Evolutionary conservation across 1,140 invertebrate genomes (phyloP), one percentile per base, ranked within the genome.

Genomic region (Trissolcus basalis): DNA sequence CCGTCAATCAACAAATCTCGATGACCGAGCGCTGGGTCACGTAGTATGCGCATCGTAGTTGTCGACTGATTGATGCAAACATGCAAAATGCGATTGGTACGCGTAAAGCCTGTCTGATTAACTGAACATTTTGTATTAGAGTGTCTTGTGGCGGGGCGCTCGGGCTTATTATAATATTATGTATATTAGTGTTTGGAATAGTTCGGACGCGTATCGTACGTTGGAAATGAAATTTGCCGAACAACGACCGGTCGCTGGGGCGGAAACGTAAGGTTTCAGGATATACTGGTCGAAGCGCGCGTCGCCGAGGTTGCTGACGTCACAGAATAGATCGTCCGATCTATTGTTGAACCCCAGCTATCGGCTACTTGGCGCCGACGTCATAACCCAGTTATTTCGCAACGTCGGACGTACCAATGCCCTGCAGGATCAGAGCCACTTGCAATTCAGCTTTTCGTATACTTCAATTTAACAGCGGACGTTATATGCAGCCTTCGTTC

Each of bases 321-420:
- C 77, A 79, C 58, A 61, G 68, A 64, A 79, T 79, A 79, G 77
- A 79, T 79, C 60, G 72, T 69, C 39, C 67, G 63, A 79, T 79
- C 77, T 79, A 79, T 79, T 79, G 77, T 79, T 79, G 75, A 79
- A 65, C 77, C 49, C 68, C 63, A 60, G 64, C 77, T 79, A 75
- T 72, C 67, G 77, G 77, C 71, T 79, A 76, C 72, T 75, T 75
- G 72, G 77, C 72, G 69, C 68, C 71, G 71, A 78, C 71, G 71
- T 78, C 77, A 78, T 78, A 78, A 78, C 77, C 77, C 58, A 78
- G 65, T 78, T 78, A 78, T 70, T 73, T 74, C 70, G 70, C 53
- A 71, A 71, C 58, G 74, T 68, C 53, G 68, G 50, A 59, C 53
- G 70, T 70, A 64, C 61, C 76, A 68, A 75, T 69, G 71, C 61